These are phyloP conservation scores for Ichneumoninae sp. DNA, from an alignment of 2,888 invertebrate species.

Conservation along the genomic window DNA sequence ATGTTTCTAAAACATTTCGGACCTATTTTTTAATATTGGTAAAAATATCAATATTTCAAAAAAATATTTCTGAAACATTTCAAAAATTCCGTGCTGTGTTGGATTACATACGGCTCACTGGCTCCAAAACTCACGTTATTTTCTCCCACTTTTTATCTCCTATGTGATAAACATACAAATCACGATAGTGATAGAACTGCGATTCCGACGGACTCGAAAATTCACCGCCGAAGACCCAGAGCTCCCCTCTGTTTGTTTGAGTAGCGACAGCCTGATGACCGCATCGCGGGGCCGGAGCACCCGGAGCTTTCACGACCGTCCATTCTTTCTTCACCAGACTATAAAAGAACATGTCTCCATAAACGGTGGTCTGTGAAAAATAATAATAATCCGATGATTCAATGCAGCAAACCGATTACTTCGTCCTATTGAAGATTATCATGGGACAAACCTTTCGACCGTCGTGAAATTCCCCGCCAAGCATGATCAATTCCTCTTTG, in stretches of 20 bases:
- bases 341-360: slow-evolving; percentile 94
- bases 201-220: slow-evolving; percentile 95
- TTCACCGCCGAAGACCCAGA: slow-evolving; percentile 96
- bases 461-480: slow-evolving; percentile 96
- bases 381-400: too few species aligned
- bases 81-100: too few species aligned
- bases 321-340: slow-evolving; percentile 92
- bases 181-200: slow-evolving; percentile 97
- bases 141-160: slow-evolving; percentile 94
- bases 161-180: slow-evolving; percentile 94
- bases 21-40: too few species aligned
- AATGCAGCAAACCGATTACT: neutral
- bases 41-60: too few species aligned
- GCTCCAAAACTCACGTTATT: slow-evolving; percentile 83
- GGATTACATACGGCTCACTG: neutral
- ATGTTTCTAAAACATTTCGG: too few species aligned
- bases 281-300: slow-evolving; percentile 95
- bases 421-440: neutral
- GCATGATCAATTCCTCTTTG: slow-evolving; percentile 94
- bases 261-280: slow-evolving; percentile 94
- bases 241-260: slow-evolving; percentile 90
- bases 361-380: slow-evolving; percentile 90
- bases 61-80: too few species aligned
- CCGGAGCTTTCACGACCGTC: slow-evolving; percentile 92
- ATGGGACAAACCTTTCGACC: slow-evolving; percentile 89